Evolutionary conservation across 2,888 invertebrate genomes (phyloP).

Genomic region (Trissolcus japonicus): DNA sequence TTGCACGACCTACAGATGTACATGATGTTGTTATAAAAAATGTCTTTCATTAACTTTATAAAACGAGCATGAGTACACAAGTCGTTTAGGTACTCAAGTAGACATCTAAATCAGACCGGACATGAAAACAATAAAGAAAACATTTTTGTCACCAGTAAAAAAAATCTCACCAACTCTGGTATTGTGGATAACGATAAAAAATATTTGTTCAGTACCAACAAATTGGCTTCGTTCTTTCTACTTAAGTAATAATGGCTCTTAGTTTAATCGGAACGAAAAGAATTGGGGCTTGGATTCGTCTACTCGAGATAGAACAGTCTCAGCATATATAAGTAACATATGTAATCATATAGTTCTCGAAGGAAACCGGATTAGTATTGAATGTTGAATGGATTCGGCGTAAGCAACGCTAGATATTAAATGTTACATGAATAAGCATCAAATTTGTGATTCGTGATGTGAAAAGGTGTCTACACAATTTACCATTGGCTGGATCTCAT

Average conservation of each 20-base stretch:
- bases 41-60: conserved; percentile 74
- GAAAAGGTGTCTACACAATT: neutral
- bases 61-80: conserved; percentile 66
- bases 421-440: conserved; percentile 31
- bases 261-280: neutral
- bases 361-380: conserved; percentile 38
- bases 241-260: neutral
- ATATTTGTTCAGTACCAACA: no score
- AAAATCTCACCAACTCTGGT: no score
- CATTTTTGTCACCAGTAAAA: no score
- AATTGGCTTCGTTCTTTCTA: no score
- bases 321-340: conserved; percentile 26
- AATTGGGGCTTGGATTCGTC: neutral
- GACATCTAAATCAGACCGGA: conserved; percentile 17
- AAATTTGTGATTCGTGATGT: conserved; percentile 10
- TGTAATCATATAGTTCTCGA: conserved; percentile 57
- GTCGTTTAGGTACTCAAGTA: conserved; percentile 61
- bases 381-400: conserved; percentile 43
- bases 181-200: no score
- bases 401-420: conserved; percentile 35
- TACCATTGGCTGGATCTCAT: conserved; percentile 10
- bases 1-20: conserved; percentile 56
- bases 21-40: conserved; percentile 65
- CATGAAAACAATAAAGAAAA: no score
- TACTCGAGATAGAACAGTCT: neutral